phyloP scores from a whole-genome alignment of 2,888 invertebrate species.

The Stenotaenia linearis region DNA sequence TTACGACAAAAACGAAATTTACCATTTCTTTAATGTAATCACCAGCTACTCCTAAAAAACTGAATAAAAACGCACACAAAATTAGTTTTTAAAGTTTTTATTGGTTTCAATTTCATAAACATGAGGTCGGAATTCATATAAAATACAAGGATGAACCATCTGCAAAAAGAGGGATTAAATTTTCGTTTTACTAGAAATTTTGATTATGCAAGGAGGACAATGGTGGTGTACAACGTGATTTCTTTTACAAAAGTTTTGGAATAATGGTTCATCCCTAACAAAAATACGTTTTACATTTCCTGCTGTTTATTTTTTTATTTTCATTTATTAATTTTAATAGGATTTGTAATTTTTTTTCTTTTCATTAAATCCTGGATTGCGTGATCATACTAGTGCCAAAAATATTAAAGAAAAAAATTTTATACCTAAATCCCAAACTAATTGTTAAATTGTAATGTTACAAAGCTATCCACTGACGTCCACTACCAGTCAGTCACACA shows the following conservation, averaged over 20 bases:
- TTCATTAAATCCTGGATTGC: neutral
- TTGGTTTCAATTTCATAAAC: conserved; percentile 13
- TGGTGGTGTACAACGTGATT: neutral
- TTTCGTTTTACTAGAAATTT: conserved; percentile 6
- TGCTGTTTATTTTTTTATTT: neutral
- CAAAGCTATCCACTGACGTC: conserved; percentile 1
- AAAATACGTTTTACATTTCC: neutral
- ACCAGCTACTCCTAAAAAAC: conserved; percentile 45
- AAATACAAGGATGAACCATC: conserved; percentile 26
- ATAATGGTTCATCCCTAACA: conserved; percentile 21
- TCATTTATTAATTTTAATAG: neutral
- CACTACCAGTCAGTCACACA: neutral
- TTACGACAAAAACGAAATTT: conserved; percentile 55
- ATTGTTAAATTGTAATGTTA: neutral
- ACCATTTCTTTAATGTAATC: conserved; percentile 57
- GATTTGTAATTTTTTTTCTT: neutral
- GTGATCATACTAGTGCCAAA: neutral
- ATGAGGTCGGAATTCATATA: conserved; percentile 21
- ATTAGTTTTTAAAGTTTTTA: neutral
- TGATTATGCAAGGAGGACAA: conserved; percentile 30
- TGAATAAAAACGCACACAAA: neutral
- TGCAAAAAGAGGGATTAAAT: neutral
- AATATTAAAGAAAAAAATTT: conserved; percentile 1
- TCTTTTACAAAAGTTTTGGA: conserved; percentile 26
- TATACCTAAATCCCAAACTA: conserved; percentile 28